Base-by-base conservation (phyloP, 2,797 vertebrate genomes). In the Geotrypetes seraphini region DNA sequence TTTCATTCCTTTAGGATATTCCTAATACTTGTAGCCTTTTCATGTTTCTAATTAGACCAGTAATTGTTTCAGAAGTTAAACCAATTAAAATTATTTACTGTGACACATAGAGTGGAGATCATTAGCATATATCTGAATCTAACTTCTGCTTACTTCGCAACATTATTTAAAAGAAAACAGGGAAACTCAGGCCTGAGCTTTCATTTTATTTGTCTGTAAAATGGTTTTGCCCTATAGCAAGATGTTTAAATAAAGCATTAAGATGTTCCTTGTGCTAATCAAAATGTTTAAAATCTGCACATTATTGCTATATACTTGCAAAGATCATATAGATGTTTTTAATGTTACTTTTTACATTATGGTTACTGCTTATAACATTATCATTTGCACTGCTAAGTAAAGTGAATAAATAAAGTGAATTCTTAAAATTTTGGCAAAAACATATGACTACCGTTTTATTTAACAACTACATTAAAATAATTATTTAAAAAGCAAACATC, bases 1-100 rank as follows among this genome's bases (percentile, higher is more conserved):
- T 81, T 71, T 77, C 73, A 55, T 77, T 78, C 76, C 79, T 84
- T 73, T 75, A 83, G 81, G 80, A 83, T 81, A 78, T 82, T 79
- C 69, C 78, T 82, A 80, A 83, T 84, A 82, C 75, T 83, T 83
- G 79, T 82, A 81, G 79, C 73, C 78, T 83, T 86, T 83, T 82
- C 78, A 78, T 84, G 81, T 83, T 84, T 83, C 81, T 84, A 86
- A 86, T 85, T 86, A 85, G 81, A 78, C 78, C 72, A 79, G 74
- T 83, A 83, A 85, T 85, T 76, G 78, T 83, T 79, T 81, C 81
- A 74, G 80, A 85, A 84, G 81, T 83, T 85, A 83, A 85, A 81
- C 78, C 81, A 86, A 86, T 86, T 86, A 86, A 85, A 85, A 84
- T 80, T 85, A 83, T 85, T 86, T 84, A 86, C 73, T 83, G 74